These are phyloP conservation scores for Cochlearius cochlearius DNA, from an alignment of 2,113 vertebrate species.

Conservation along the genomic window DNA sequence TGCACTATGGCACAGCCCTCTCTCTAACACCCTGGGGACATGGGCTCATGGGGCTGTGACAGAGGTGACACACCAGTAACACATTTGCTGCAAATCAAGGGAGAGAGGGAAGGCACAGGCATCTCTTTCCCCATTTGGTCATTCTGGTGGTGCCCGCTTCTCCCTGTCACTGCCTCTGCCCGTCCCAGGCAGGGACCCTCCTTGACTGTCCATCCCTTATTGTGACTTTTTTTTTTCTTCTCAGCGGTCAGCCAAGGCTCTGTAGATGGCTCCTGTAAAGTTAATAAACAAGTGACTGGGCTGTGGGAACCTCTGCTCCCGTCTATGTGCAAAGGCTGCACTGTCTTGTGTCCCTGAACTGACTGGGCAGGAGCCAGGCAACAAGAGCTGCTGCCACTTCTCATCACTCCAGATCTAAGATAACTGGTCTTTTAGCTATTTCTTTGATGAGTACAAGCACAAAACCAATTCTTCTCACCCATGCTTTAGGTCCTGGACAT, in stretches of 20 bases:
- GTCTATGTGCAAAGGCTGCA: rapidly evolving
- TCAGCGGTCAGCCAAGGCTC: neutral
- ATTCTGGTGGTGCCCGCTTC: neutral
- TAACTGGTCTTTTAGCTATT: neutral
- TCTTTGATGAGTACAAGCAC: neutral
- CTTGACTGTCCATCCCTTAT: neutral
- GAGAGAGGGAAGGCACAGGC: neutral
- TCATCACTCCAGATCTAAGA: neutral
- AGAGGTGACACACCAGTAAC: neutral
- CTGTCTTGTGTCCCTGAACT: neutral
- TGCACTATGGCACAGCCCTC: neutral
- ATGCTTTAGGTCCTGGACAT: neutral
- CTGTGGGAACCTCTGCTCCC: neutral
- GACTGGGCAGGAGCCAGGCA: neutral
- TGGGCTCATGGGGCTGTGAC: rapidly evolving
- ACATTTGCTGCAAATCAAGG: neutral
- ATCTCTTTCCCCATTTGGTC: neutral
- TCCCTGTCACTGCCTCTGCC: neutral
- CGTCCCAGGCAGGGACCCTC: neutral
- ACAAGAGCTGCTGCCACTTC: neutral
- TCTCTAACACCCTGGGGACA: rapidly evolving
- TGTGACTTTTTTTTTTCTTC: neutral
- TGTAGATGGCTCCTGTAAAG: neutral
- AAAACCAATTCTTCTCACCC: neutral
- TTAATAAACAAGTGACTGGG: neutral